Conservation (phyloP, 2,888 invertebrate species). For the Rhimphoctona megacephalus region DNA sequence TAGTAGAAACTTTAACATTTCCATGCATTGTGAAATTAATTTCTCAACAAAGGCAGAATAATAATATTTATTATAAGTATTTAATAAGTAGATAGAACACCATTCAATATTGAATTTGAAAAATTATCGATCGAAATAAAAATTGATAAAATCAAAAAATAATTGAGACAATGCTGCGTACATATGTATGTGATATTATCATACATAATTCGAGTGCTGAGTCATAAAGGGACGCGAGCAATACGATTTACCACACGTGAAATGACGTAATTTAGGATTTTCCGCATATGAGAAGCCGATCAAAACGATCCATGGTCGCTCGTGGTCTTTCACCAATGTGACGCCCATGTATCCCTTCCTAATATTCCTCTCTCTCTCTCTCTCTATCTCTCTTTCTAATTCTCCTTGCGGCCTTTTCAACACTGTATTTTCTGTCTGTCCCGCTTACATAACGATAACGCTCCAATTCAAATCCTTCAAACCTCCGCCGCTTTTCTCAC, state of each 20-base stretch:
- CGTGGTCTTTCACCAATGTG: conserved; percentile 20
- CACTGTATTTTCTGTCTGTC: conserved; percentile 67
- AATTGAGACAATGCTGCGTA: not conserved
- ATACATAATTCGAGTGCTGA: conserved; percentile 18
- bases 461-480: conserved; percentile 70
- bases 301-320: conserved; percentile 26
- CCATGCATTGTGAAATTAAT: not conserved
- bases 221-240: not conserved
- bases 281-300: conserved; percentile 16
- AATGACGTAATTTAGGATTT: conserved; percentile 1
- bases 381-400: conserved; percentile 47
- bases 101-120: not conserved
- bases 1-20: not conserved
- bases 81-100: not conserved
- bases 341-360: conserved; percentile 24
- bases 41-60: not conserved
- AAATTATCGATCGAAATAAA: not conserved
- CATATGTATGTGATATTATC: not conserved
- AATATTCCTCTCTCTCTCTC: not conserved
- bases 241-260: conserved; percentile 6
- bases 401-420: conserved; percentile 77
- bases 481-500: not conserved
- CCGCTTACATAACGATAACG: conserved; percentile 77
- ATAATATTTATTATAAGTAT: not conserved
- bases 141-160: not conserved